A percentile compares a stretch with the other conserved stretches of the same genome.
Conservation (phyloP, 2,797 vertebrate species). For the Mormyrops attenuatus region DNA sequence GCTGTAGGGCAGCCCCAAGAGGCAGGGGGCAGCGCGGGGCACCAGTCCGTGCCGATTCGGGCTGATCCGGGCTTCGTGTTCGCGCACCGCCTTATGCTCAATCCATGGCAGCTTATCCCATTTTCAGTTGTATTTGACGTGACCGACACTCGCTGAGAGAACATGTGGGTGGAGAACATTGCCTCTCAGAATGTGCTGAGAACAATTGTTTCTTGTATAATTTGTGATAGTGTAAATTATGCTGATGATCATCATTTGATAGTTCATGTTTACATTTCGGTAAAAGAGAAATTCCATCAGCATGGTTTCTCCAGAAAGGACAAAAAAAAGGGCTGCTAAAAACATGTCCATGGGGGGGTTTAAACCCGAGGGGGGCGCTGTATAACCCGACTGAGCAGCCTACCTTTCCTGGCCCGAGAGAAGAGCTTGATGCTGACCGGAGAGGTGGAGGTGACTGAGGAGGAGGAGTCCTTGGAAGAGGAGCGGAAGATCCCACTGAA, state of each 20-base stretch:
- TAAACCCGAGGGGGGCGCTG: not conserved
- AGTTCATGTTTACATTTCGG: not conserved
- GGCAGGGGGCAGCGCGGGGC: not conserved
- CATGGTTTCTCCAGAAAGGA: not conserved
- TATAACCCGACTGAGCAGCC: slow-evolving; percentile 42
- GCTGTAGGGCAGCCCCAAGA: not conserved
- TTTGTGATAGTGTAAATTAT: not conserved
- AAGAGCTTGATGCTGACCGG: slow-evolving; percentile 87
- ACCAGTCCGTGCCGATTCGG: not conserved
- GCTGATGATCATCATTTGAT: not conserved
- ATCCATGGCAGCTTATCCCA: not conserved
- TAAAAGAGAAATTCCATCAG: not conserved
- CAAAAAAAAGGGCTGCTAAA: not conserved
- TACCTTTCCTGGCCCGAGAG: slow-evolving; percentile 90
- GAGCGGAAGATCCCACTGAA: slow-evolving; percentile 95
- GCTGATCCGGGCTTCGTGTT: not conserved
- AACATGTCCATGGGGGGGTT: not conserved
- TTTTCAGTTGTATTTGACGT: not conserved
- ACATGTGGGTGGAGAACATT: not conserved
- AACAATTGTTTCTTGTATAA: not conserved
- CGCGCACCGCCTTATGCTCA: not conserved
- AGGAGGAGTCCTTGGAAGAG: slow-evolving; percentile 76
- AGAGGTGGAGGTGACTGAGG: slow-evolving; percentile 64
- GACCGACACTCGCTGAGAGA: not conserved
- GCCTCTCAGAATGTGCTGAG: not conserved